Conservation (phyloP, 2,888 invertebrate genomes). For the Tenthredo amoena region DNA sequence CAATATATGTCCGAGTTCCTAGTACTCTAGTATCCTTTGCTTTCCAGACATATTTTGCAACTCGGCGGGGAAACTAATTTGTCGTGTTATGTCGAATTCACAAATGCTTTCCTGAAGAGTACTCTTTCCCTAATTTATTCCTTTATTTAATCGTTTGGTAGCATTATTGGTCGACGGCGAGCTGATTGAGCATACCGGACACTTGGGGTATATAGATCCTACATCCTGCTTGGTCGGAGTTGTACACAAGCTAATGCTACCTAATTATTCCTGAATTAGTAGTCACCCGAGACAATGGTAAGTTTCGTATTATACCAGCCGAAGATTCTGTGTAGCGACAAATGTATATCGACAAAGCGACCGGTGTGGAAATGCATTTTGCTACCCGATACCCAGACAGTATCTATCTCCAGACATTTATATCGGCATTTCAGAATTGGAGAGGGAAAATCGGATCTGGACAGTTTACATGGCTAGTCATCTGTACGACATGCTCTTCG, state of each 20-base stretch:
- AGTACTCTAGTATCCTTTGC: neutral
- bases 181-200: neutral
- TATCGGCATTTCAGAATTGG: too few species aligned
- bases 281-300: too few species aligned
- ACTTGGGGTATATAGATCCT: neutral
- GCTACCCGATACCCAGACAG: neutral
- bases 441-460: too few species aligned
- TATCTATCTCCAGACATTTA: neutral
- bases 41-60: neutral
- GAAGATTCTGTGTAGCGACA: too few species aligned
- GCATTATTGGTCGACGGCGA: neutral
- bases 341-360: neutral
- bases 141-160: neutral
- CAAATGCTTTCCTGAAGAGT: neutral
- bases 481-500: too few species aligned
- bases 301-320: too few species aligned
- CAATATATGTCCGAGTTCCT: neutral
- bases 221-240: neutral
- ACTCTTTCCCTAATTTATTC: neutral
- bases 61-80: neutral
- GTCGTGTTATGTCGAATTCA: neutral
- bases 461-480: too few species aligned
- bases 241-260: neutral
- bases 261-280: neutral
- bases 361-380: too few species aligned